Evolutionary conservation across 2,888 invertebrate genomes (phyloP), one percentile per base, ranked within the genome.

Genomic region (Scaeva pyrastri): DNA sequence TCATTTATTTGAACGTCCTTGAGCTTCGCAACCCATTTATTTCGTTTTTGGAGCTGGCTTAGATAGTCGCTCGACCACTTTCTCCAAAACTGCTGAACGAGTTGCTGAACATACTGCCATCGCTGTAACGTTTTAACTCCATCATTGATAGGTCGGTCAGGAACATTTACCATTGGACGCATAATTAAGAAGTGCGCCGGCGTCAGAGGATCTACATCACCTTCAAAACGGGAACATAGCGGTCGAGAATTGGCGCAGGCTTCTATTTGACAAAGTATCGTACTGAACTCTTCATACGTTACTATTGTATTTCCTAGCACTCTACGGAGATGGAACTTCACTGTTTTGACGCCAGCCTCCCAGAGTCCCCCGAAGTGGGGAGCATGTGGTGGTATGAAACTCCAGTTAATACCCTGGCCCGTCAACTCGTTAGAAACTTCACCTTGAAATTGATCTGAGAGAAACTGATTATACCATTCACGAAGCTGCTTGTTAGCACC

Each of bases 301-400:
- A 89, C 56, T 8, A 64, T 82, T 11, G 81, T 31, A 4, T 88
- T 87, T 0, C 89, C 89, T 3, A 90, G 60, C 6, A 89, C 82
- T 26, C 89, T 79, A 16, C 84, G 87, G 1, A 91, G 66, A 70
- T 91, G 90, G 72, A 83, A 88, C 84, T 91, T 92, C 1, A 89
- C 85, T 0, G 89, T 89, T 66, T 90, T 90, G 0, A 91, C 90
- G 7, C 89, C 89, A 1, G 90, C 89, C 76, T 92, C 90, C 89
- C 90, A 91, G 2, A 91, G 66, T 2, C 90, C 90, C 5, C 91
- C 90, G 60, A 90, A 90, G 72, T 91, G 89, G 2, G 90, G 90
- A 6, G 90, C 88, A 23, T 71, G 70, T 4, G 91, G 89, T 6
- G 91, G 90, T 31, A 88, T 90, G 70, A 91, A 92, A 50, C n/a